Percentiles rank a stretch among this genome's conserved stretches.
These are phyloP conservation scores for Syngnathus typhle DNA, from an alignment of 2,113 vertebrate genomes.

Conservation along the genomic window DNA sequence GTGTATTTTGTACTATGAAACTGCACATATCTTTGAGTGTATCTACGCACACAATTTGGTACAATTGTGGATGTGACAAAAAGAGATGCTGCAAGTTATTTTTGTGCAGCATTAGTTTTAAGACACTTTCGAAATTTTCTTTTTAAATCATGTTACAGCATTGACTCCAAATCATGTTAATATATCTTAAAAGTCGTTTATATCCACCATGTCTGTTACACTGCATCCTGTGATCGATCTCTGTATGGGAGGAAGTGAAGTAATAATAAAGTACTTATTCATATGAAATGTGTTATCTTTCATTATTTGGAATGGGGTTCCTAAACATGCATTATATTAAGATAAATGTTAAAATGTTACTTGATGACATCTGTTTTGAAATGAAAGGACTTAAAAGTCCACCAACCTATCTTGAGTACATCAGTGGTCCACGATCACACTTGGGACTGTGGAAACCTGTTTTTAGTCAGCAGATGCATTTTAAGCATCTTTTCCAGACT, in stretches of 20 bases:
- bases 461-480: no score
- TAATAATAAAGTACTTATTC: slow-evolving; percentile 61
- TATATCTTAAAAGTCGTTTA: slow-evolving; percentile 30
- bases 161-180: slow-evolving; percentile 28
- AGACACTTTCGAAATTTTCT: not conserved
- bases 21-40: not conserved
- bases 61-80: slow-evolving; percentile 9
- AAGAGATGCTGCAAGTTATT: slow-evolving; percentile 19
- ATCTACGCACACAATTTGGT: not conserved
- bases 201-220: slow-evolving; percentile 28
- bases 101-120: slow-evolving; percentile 17
- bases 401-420: no score
- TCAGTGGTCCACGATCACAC: not conserved
- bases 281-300: slow-evolving; percentile 29
- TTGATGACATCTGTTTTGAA: no score
- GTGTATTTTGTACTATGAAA: slow-evolving; percentile 24
- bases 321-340: not conserved
- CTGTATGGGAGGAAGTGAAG: slow-evolving; percentile 24
- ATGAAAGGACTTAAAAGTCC: no score
- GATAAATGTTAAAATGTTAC: not conserved
- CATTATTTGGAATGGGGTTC: not conserved
- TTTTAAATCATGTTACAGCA: slow-evolving; percentile 1
- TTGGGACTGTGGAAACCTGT: no score
- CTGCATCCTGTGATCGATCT: not conserved
- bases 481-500: not conserved